Conservation (phyloP, 2,888 invertebrate genomes). For the Iselma pallidipennis region DNA sequence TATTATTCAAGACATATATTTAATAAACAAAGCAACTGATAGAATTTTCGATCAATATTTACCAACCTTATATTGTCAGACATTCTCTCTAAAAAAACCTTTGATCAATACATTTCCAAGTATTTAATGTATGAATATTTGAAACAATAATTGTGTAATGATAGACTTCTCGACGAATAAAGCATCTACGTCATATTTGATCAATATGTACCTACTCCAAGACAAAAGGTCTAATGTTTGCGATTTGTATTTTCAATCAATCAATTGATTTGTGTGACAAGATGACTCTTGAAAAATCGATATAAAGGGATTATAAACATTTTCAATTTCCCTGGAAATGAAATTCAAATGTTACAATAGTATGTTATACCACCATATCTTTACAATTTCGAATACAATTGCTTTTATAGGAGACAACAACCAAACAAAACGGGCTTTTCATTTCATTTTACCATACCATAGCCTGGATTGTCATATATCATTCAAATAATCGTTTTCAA, state of each 20-base stretch:
- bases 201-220: no score
- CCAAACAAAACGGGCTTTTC: slow-evolving; percentile 23
- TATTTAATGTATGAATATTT: not conserved
- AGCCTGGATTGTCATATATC: slow-evolving; percentile 27
- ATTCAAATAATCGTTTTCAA: slow-evolving; percentile 28
- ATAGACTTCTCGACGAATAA: no score
- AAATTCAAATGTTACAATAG: not conserved
- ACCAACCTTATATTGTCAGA: not conserved
- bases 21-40: no score
- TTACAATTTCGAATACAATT: slow-evolving; percentile 20
- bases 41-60: not conserved
- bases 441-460: slow-evolving; percentile 13
- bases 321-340: not conserved
- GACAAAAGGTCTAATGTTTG: no score
- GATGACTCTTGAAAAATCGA: not conserved
- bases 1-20: no score
- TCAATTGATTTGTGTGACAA: not conserved
- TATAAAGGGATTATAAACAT: not conserved
- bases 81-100: not conserved
- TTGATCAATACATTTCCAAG: not conserved
- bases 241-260: not conserved
- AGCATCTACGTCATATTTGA: no score
- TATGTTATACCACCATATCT: no score
- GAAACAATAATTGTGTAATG: no score
- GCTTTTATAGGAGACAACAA: slow-evolving; percentile 17